These are phyloP conservation scores for Malacoctenus gilli DNA, from an alignment of 2,797 vertebrate genomes.

Conservation along the genomic window DNA sequence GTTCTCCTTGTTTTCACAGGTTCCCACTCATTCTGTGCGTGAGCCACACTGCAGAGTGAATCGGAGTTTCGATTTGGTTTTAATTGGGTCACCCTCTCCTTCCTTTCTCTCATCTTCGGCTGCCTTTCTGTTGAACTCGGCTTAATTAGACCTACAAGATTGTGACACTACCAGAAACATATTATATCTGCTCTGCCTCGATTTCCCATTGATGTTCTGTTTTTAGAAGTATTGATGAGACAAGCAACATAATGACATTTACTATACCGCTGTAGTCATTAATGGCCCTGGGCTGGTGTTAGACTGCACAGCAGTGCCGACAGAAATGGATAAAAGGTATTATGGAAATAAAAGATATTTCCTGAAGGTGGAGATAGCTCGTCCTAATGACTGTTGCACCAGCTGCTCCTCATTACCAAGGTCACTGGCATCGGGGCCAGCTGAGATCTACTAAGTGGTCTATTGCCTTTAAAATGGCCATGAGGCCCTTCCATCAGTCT, in stretches of 20 bases:
- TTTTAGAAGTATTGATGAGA: slow-evolving; percentile 78
- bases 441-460: slow-evolving; percentile 65
- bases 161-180: slow-evolving; percentile 68
- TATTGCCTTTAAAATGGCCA: slow-evolving; percentile 61
- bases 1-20: slow-evolving; percentile 65
- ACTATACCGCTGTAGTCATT: slow-evolving; percentile 65
- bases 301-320: slow-evolving; percentile 46
- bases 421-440: slow-evolving; percentile 63
- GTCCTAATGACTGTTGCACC: slow-evolving; percentile 66
- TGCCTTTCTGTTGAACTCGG: slow-evolving; percentile 69
- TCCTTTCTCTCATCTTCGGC: slow-evolving; percentile 52
- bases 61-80: slow-evolving; percentile 74
- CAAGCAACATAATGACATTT: slow-evolving; percentile 71
- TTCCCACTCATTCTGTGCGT: slow-evolving; percentile 59
- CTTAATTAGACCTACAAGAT: slow-evolving; percentile 76
- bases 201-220: slow-evolving; percentile 72
- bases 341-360: slow-evolving; percentile 68
- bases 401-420: slow-evolving; percentile 72
- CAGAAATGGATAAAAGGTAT: slow-evolving; percentile 63
- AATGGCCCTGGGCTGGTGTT: slow-evolving; percentile 49
- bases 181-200: slow-evolving; percentile 62
- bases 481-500: slow-evolving; percentile 46
- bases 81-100: slow-evolving; percentile 79
- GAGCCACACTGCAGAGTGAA: slow-evolving; percentile 49
- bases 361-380: slow-evolving; percentile 61